Base-by-base conservation (phyloP, 2,113 vertebrate genomes). In the Acanthochromis polyacanthus region DNA sequence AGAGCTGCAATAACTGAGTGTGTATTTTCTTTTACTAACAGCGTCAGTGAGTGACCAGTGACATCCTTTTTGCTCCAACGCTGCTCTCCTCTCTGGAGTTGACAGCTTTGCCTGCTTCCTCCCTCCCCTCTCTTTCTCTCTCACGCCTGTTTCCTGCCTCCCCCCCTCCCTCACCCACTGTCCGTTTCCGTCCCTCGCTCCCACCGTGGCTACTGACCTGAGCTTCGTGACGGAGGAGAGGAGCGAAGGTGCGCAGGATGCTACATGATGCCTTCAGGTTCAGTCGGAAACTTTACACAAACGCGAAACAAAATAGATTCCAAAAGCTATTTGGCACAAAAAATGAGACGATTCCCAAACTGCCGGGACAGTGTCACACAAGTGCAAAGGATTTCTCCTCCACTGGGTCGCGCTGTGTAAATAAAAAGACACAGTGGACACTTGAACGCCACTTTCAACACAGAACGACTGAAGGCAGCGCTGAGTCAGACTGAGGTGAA, bases 251-350 rank as follows among this genome's bases (percentile, higher is more conserved):
- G 60, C 57, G 12, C 22, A 5, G 3, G n/a, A 17, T 20, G 76
- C 65, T 66, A n/a, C 53, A 2, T 38, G 88, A 56, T 73, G 80
- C 78, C 2, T 78, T 80, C 70, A 75, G 20, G 10, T 59, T 58
- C 19, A 12, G 12, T 43, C 40, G 40, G 40, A 43, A 3, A 43
- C 40, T 43, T 15, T 15, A 12, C 40, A 3, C 38, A 10, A 3
- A 10, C 12, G 40, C 14, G 11, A 43, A 15, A 15, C 40, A 14
- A 43, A 43, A 43, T 12, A 4, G 40, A 3, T 12, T 15, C 40
- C 0, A 15, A 15, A 43, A 43, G 38, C 32, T 9, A 36, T 9
- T 9, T 36, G 32, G 32, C 32, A 8, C 7, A 7, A 36, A 36
- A 36, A 36, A 36, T 1, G 4, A 43, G 40, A 15, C 11, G 40